A percentile compares a stretch with the other conserved stretches of the same genome.
Conservation (phyloP, 2,797 vertebrate genomes). For the Channa striata region DNA sequence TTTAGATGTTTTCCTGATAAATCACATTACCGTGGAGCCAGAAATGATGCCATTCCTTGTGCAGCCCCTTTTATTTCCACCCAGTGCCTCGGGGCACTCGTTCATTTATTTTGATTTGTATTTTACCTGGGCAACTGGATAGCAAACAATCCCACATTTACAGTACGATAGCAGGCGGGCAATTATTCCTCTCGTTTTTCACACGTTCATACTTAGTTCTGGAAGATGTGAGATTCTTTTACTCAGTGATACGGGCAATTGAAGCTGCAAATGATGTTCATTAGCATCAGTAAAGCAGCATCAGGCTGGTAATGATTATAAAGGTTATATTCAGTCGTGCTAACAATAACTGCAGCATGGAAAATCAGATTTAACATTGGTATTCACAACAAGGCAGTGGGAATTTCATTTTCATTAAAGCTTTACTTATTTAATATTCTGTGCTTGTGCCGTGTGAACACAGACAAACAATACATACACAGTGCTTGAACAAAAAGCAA, state of each 20-base stretch:
- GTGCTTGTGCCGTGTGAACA: not conserved
- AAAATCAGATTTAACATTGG: constrained; percentile 33
- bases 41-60: not conserved
- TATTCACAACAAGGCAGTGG: constrained; percentile 38
- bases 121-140: constrained; percentile 25
- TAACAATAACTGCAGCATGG: constrained; percentile 20
- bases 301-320: constrained; percentile 40
- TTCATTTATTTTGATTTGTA: constrained; percentile 49
- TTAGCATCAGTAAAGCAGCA: constrained; percentile 36
- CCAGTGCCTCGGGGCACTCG: not conserved
- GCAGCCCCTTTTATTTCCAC: no score
- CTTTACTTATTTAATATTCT: constrained; percentile 46
- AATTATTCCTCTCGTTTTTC: constrained; percentile 15
- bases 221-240: constrained; percentile 26
- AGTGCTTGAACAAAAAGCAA: constrained; percentile 24
- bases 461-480: no score
- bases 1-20: not conserved
- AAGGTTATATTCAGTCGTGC: constrained; percentile 29
- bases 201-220: constrained; percentile 14
- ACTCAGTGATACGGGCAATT: constrained; percentile 25
- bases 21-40: not conserved
- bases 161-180: constrained; percentile 10
- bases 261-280: constrained; percentile 48
- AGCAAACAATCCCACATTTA: constrained; percentile 45
- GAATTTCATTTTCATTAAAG: constrained; percentile 40